Percentiles rank a stretch among this genome's conserved stretches.
These are phyloP conservation scores for Drosophila willistoni DNA, from an alignment of 1,140 invertebrate species.

Conservation along the genomic window DNA sequence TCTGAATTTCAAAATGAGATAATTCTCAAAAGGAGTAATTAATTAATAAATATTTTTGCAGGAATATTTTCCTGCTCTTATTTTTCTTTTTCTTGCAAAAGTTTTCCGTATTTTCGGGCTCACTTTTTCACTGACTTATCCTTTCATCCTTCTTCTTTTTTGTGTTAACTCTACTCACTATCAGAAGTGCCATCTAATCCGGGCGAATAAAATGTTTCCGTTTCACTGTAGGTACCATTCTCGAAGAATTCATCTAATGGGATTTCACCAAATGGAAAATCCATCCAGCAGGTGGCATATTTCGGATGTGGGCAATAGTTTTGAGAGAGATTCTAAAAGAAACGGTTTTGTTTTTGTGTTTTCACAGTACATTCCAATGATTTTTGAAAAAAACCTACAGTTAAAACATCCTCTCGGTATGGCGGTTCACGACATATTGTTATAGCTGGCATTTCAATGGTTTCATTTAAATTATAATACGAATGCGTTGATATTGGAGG, in stretches of 20 bases:
- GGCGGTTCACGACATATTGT: constrained; percentile 86
- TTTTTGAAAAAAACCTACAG: constrained; percentile 78
- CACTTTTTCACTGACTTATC: too few species aligned
- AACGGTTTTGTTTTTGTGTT: too few species aligned
- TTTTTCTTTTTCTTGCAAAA: too few species aligned
- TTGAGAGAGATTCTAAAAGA: constrained; percentile 54
- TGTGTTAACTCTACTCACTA: constrained; percentile 44
- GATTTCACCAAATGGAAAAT: constrained; percentile 84
- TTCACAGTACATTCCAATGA: neutral
- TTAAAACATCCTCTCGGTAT: constrained; percentile 85
- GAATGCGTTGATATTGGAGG: constrained; percentile 87
- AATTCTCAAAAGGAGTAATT: too few species aligned
- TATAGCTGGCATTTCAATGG: constrained; percentile 86
- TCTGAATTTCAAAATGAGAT: too few species aligned
- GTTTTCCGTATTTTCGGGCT: too few species aligned
- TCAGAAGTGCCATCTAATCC: constrained; percentile 51
- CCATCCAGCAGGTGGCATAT: constrained; percentile 84
- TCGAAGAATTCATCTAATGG: constrained; percentile 84
- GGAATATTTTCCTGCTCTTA: too few species aligned
- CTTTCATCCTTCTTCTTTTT: too few species aligned
- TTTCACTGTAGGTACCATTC: constrained; percentile 84
- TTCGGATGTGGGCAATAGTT: constrained; percentile 82
- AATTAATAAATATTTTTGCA: too few species aligned
- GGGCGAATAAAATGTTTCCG: constrained; percentile 78
- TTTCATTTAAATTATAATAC: constrained; percentile 86